These are phyloP conservation scores for Octodon degus DNA, from an alignment of 2,113 vertebrate species.

Conservation along the genomic window DNA sequence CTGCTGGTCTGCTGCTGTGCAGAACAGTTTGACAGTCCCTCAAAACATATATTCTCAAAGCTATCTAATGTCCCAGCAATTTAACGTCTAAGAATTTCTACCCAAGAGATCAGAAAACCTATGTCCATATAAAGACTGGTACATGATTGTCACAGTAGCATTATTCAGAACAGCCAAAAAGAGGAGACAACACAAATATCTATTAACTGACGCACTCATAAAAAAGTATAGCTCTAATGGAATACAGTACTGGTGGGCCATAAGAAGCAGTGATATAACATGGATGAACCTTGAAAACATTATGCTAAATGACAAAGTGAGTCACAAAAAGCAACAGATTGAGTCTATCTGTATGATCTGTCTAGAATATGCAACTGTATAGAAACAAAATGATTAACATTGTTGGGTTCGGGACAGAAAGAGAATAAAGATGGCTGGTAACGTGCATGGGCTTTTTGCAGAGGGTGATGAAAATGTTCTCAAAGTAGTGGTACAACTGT, in stretches of 20 bases:
- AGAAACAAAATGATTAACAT: background rate
- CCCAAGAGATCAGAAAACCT: slow-evolving; percentile 12
- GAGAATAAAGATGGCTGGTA: background rate
- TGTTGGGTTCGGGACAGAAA: background rate
- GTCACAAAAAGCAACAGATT: background rate
- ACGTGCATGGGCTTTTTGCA: too few relatives aligned
- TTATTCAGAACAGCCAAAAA: background rate
- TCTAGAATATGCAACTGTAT: background rate
- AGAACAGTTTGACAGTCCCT: slow-evolving; percentile 1
- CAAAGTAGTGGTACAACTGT: background rate
- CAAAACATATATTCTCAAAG: background rate
- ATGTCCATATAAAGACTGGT: background rate
- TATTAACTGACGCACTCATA: background rate
- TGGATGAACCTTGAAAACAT: background rate
- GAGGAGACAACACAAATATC: background rate
- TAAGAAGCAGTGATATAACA: background rate
- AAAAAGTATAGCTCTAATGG: background rate
- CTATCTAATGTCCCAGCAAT: background rate
- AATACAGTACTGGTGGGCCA: background rate
- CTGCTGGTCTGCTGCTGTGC: background rate
- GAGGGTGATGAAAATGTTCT: slow-evolving; percentile 3
- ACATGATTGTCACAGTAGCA: background rate
- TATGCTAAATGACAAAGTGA: background rate
- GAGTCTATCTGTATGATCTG: background rate
- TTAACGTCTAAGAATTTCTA: slow-evolving; percentile 29